These are phyloP conservation scores for Chydorus sphaericus DNA, from an alignment of 2,888 invertebrate species.

Conservation along the genomic window DNA sequence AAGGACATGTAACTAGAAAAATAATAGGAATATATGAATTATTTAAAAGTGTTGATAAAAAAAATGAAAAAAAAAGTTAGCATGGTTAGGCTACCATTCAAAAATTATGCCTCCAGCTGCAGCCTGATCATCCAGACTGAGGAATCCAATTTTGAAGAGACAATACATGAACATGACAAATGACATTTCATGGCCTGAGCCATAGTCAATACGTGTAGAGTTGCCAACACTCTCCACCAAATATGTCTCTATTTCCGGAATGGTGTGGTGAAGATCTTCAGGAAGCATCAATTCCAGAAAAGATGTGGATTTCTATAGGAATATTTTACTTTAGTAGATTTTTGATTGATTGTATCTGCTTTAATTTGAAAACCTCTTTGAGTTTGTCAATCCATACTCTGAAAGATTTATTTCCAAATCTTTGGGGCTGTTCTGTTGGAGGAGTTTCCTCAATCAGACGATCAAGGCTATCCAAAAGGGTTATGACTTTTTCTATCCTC, in stretches of 20 bases:
- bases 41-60: neutral
- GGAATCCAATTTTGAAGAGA: constrained; percentile 72
- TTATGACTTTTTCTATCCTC: constrained; percentile 42
- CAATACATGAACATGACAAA: constrained; percentile 91
- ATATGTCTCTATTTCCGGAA: constrained; percentile 72
- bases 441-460: constrained; percentile 65
- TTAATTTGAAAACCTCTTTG: constrained; percentile 38
- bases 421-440: constrained; percentile 78
- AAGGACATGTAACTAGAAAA: constrained; percentile 59
- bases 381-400: constrained; percentile 62
- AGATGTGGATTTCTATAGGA: constrained; percentile 38
- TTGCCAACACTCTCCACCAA: constrained; percentile 89
- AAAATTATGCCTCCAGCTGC: constrained; percentile 64
- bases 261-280: constrained; percentile 43
- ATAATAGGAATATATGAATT: neutral
- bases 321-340: constrained; percentile 1
- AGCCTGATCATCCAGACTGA: constrained; percentile 56
- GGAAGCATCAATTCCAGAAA: constrained; percentile 52
- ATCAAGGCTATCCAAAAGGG: constrained; percentile 53
- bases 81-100: constrained; percentile 43
- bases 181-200: constrained; percentile 94
- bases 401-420: constrained; percentile 93
- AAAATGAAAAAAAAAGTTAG: neutral
- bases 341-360: neutral
- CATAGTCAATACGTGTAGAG: constrained; percentile 92